A percentile compares a stretch with the other conserved stretches of the same genome.
Evolutionary conservation across 2,888 invertebrate species (phyloP).

Genomic region (Capitulum mitella): DNA sequence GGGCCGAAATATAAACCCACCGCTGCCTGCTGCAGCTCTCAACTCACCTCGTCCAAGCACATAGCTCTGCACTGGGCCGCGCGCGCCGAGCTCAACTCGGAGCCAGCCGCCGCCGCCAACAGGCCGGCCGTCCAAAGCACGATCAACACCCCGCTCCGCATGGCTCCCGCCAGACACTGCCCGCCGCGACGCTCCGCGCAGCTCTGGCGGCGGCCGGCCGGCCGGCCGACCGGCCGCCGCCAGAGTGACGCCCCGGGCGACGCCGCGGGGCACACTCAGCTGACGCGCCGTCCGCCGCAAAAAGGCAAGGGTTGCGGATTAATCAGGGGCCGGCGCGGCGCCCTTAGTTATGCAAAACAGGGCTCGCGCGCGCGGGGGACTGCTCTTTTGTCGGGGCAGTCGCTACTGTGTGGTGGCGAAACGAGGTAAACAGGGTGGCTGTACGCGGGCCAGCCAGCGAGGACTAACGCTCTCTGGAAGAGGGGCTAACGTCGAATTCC

Average conservation of each 20-base stretch:
- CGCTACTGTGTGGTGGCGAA: constrained; percentile 24
- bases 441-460: neutral
- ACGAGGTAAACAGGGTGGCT: neutral
- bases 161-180: neutral
- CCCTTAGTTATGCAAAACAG: constrained; percentile 17
- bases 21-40: too few relatives aligned
- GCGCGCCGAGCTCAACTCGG: neutral
- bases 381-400: neutral
- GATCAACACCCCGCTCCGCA: neutral
- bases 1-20: too few relatives aligned
- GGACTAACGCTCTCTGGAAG: neutral
- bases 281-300: neutral
- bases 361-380: neutral
- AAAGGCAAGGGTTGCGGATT: constrained; percentile 13
- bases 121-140: neutral
- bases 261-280: neutral
- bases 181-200: neutral
- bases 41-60: constrained; percentile 5
- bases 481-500: neutral
- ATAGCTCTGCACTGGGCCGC: neutral
- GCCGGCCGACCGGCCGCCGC: neutral
- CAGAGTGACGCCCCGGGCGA: neutral
- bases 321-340: neutral
- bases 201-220: neutral
- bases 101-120: neutral